Base-by-base conservation (phyloP, 2,888 invertebrate species). In the Antitype chi region DNA sequence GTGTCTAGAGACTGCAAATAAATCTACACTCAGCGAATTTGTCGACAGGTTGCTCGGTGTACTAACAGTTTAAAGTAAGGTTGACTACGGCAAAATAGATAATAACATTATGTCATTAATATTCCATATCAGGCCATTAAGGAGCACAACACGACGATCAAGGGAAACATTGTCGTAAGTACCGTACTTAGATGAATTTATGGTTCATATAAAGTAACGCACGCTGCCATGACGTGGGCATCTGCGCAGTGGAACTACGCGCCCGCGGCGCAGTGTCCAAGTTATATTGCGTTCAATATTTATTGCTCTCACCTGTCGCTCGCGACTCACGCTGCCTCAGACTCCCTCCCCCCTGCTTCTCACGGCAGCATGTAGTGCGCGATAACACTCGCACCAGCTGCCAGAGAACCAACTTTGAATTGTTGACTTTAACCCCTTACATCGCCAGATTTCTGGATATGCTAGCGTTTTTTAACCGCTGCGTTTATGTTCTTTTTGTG, bases 271-370 rank as follows among this genome's bases (percentile, higher is more conserved):
- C 88, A 83, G 80, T 84, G 88, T 88, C 81, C 89, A 91, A 90
- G 78, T 91, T 91, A 89, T 89, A 91, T 91, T 91, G 89, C 89
- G 84, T 89, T 90, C 88, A 85, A 86, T 91, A 91, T 91, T 91
- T 91, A 91, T 91, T 88, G 90, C 85, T 81, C 86, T 90, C 91
- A 91, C 90, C 91, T 91, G 91, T 90, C 91, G 89, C 76, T 84
- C 82, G 67, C 66, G 47, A 47, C 8, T 74, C 47, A 17, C 69
- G 25, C 28, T 66, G 57, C 32, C 52, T 64, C 53, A 20, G n/a
- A 17, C 4, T 55, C 47, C 25, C 38, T 23, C 20, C 13, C 13
- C 7, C 17, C 7, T 5, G 8, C 23, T 23, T 28, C 43, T 9
- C 3, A 20, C 23, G 38, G 60, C 62, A 70, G 25, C 60, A 43